Evolutionary conservation across 2,113 vertebrate species (phyloP).

Genomic region (Ptilorrhoa leucosticta): DNA sequence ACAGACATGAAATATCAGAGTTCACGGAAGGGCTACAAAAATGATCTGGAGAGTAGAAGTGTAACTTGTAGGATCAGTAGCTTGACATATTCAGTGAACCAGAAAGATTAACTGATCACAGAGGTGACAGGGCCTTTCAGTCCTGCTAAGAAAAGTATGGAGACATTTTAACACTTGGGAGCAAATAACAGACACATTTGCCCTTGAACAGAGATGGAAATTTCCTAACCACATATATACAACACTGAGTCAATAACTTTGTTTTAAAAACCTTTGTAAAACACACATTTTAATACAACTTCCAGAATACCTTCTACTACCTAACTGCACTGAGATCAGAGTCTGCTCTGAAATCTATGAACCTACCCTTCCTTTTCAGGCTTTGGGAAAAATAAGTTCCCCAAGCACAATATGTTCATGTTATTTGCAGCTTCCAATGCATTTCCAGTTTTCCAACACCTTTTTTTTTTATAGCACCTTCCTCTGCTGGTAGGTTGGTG

Average conservation of each 20-base stretch:
- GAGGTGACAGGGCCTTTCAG: neutral
- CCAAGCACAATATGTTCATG: neutral
- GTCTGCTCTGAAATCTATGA: neutral
- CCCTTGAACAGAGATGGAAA: neutral
- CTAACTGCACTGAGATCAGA: neutral
- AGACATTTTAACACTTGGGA: neutral
- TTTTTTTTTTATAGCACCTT: neutral
- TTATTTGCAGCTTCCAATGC: neutral
- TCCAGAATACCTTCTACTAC: neutral
- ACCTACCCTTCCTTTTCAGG: neutral
- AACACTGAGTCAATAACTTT: neutral
- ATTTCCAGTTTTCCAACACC: neutral
- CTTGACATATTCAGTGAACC: neutral
- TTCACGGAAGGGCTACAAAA: neutral
- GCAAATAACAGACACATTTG: neutral
- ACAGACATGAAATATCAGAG: neutral
- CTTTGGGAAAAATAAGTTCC: neutral
- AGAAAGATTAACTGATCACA: neutral
- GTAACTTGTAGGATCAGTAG: neutral
- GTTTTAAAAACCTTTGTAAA: neutral
- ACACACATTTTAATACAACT: neutral
- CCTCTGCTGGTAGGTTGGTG: neutral
- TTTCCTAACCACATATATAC: neutral
- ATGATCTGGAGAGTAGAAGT: neutral
- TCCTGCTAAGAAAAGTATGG: neutral